phyloP scores from a whole-genome alignment of 1,140 invertebrate genomes.

The Tetragonula clypearis region DNA sequence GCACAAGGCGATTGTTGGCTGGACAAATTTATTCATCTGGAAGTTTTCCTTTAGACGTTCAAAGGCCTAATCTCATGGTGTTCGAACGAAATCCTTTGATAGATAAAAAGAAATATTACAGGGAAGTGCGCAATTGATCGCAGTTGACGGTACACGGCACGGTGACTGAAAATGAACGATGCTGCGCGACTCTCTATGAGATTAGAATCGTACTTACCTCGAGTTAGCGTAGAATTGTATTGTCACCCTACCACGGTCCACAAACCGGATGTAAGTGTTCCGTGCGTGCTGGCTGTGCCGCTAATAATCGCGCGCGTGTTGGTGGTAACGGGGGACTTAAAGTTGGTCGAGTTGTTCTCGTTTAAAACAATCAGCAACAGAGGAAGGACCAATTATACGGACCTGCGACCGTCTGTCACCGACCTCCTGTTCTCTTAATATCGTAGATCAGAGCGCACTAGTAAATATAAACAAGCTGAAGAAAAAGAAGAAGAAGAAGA shows the following conservation, averaged over 20 bases:
- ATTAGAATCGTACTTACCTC: slow-evolving; percentile 60
- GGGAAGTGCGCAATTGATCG: background rate
- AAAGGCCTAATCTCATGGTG: background rate
- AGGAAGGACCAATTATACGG: slow-evolving; percentile 78
- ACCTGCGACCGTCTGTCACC: slow-evolving; percentile 70
- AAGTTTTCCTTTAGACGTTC: background rate
- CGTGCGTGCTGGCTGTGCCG: slow-evolving; percentile 68
- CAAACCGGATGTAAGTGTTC: slow-evolving; percentile 75
- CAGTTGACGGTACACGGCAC: background rate
- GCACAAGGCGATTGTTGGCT: background rate
- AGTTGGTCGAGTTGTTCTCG: slow-evolving; percentile 76
- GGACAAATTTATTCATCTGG: background rate
- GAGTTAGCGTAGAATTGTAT: slow-evolving; percentile 49
- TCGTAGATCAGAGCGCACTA: slow-evolving; percentile 36
- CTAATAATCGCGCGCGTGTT: slow-evolving; percentile 77
- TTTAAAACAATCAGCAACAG: slow-evolving; percentile 81
- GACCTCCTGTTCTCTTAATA: slow-evolving; percentile 58
- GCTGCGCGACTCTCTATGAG: slow-evolving; percentile 40
- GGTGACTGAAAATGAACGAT: slow-evolving; percentile 35
- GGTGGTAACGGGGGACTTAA: slow-evolving; percentile 70
- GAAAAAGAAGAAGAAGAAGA: slow-evolving; percentile 7
- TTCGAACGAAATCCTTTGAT: background rate
- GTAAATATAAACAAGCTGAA: slow-evolving; percentile 48
- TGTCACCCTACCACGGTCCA: slow-evolving; percentile 62
- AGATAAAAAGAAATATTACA: background rate